Evolutionary conservation across 2,113 vertebrate genomes (phyloP).

Genomic region (Lepidothrix coronata): DNA sequence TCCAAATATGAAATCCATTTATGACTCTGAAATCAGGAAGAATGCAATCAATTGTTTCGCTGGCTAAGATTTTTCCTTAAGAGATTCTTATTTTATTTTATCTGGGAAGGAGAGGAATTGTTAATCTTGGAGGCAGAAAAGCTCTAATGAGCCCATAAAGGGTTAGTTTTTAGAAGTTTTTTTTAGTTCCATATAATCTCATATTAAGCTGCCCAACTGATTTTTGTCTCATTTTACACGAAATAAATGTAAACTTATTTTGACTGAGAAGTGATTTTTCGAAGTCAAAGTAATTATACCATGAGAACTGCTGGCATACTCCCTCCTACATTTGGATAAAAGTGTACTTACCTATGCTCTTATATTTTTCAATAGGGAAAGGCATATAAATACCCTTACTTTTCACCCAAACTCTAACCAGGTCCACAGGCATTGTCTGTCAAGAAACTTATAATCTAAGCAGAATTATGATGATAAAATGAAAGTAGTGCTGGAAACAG

Average conservation of each 20-base stretch:
- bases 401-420: background rate
- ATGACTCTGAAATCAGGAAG: background rate
- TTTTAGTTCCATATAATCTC: background rate
- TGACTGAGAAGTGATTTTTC: background rate
- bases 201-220: background rate
- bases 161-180: background rate
- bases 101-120: background rate
- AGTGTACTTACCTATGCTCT: background rate
- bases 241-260: background rate
- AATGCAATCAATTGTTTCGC: background rate
- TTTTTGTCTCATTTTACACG: background rate
- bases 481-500: background rate
- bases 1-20: background rate
- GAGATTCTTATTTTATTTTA: background rate
- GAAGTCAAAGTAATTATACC: background rate
- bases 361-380: background rate
- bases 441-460: background rate
- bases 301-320: background rate
- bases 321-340: background rate
- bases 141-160: background rate
- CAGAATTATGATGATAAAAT: background rate
- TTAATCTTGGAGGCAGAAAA: background rate
- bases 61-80: background rate
- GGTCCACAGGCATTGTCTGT: background rate
- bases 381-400: background rate